A percentile compares a stretch with the other conserved stretches of the same genome.
phyloP scores from a whole-genome alignment of 2,888 invertebrate species.

The Linnaemya vulpina region DNA sequence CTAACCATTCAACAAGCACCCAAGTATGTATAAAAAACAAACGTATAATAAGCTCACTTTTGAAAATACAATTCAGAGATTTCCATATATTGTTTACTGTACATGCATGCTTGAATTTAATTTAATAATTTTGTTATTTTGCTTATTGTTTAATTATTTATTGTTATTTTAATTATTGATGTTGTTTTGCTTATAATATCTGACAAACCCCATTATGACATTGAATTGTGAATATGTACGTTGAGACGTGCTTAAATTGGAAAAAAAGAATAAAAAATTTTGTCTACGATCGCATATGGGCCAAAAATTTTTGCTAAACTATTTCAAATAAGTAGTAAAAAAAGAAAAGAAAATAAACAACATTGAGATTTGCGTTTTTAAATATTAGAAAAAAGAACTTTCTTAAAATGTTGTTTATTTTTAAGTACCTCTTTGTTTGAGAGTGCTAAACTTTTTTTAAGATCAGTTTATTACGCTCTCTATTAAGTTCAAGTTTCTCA shows the following conservation, averaged over 20 bases:
- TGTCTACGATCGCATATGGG: constrained; percentile 24
- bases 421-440: constrained; percentile 27
- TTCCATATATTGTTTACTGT: constrained; percentile 40
- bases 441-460: constrained; percentile 27
- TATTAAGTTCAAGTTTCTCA: constrained; percentile 18
- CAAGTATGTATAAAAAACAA: background rate
- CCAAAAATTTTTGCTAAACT: constrained; percentile 19
- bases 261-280: constrained; percentile 45
- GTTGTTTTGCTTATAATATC: constrained; percentile 47
- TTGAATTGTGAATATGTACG: constrained; percentile 63
- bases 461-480: constrained; percentile 27
- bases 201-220: constrained; percentile 55
- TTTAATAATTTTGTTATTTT: constrained; percentile 60
- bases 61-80: constrained; percentile 40
- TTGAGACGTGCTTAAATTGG: constrained; percentile 64
- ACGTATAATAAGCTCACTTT: constrained; percentile 23
- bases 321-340: background rate
- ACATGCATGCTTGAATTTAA: constrained; percentile 54
- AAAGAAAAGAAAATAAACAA: background rate
- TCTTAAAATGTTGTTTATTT: constrained; percentile 23
- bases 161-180: constrained; percentile 43
- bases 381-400: constrained; percentile 42
- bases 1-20: constrained; percentile 39
- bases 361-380: background rate
- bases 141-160: constrained; percentile 63